Conservation (phyloP, 2,113 vertebrate genomes). For the Silurus asotus region DNA sequence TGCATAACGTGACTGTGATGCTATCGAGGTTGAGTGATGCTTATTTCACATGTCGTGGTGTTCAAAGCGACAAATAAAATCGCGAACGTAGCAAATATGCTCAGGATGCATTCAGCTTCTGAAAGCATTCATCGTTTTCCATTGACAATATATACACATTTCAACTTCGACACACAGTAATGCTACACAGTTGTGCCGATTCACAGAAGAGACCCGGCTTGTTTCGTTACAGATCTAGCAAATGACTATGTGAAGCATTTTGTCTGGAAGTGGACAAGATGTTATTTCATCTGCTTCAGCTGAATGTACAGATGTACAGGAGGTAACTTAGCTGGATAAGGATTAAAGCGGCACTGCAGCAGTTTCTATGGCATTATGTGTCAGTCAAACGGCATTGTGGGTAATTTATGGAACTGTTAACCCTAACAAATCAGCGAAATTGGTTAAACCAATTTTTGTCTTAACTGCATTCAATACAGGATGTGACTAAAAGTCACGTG, state of each 20-base stretch:
- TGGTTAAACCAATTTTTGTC: too few relatives aligned
- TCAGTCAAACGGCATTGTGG: not conserved
- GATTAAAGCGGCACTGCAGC: not conserved
- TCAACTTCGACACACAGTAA: too few relatives aligned
- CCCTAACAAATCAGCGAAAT: too few relatives aligned
- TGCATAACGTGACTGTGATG: not conserved
- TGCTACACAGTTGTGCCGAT: too few relatives aligned
- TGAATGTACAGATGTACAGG: not conserved
- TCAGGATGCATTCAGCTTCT: not conserved
- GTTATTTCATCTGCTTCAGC: not conserved
- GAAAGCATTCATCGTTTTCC: not conserved
- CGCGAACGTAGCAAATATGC: not conserved
- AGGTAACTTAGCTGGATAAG: too few relatives aligned
- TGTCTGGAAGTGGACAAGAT: not conserved
- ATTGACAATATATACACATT: not conserved
- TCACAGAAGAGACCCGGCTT: not conserved
- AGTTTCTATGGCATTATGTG: not conserved
- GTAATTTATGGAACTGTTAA: not conserved
- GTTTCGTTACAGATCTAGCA: not conserved
- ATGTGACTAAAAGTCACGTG: too few relatives aligned
- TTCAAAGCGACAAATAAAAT: not conserved
- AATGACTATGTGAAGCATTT: not conserved
- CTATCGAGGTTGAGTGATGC: too few relatives aligned
- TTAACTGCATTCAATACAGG: too few relatives aligned
- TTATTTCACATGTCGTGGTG: too few relatives aligned